phyloP scores from a whole-genome alignment of 2,113 vertebrate genomes.

The Gulo gulo region DNA sequence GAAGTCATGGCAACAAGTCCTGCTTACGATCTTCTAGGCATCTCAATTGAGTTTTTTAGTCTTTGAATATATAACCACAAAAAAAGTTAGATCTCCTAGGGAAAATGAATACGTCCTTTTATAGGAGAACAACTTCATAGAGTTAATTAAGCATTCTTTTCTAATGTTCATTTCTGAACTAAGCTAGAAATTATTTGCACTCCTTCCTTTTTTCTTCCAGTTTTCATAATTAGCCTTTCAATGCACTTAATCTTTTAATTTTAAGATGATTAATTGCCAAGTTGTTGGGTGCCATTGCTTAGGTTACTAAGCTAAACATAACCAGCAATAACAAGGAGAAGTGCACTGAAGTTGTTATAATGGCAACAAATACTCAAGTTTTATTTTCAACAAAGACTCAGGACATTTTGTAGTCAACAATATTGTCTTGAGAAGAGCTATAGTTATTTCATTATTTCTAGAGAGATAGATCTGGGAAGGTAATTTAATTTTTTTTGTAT shows the following conservation, averaged over 20 bases:
- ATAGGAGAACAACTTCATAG: background rate
- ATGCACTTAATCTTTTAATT: constrained; percentile 63
- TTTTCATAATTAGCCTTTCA: constrained; percentile 57
- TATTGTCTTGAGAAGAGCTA: background rate
- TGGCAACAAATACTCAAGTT: background rate
- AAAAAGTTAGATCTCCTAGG: background rate
- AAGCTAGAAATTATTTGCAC: constrained; percentile 46
- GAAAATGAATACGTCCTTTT: constrained; percentile 21
- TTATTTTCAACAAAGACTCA: constrained; percentile 1
- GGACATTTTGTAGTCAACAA: background rate
- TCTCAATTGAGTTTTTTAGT: constrained; percentile 54
- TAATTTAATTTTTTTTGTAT: background rate
- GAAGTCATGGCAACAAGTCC: constrained; percentile 63
- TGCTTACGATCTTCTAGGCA: background rate
- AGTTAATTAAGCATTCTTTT: constrained; percentile 50
- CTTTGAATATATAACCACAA: constrained; percentile 28
- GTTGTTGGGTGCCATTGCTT: constrained; percentile 17
- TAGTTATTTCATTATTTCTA: background rate
- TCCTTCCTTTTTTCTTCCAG: background rate
- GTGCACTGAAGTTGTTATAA: background rate
- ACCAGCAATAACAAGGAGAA: background rate
- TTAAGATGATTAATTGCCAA: constrained; percentile 51
- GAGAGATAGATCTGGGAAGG: background rate
- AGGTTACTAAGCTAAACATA: constrained; percentile 38
- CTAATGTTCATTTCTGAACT: constrained; percentile 51